These are phyloP conservation scores for Aphis craccivora DNA, from an alignment of 1,140 invertebrate genomes.

Conservation along the genomic window DNA sequence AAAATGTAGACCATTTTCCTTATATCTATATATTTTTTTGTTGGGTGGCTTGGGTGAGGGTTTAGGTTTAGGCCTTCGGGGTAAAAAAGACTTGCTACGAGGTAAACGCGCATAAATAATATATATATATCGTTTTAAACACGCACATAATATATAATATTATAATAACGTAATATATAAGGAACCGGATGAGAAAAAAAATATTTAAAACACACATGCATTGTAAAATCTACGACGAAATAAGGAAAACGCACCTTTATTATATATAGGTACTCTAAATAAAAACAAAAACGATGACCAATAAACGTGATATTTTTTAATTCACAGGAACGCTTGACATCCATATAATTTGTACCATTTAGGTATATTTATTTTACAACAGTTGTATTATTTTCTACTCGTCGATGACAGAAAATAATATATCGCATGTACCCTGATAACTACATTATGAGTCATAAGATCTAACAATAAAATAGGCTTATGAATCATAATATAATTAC, in stretches of 20 bases:
- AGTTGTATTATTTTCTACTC: neutral
- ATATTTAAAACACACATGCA: neutral
- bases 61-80: neutral
- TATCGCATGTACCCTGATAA: neutral
- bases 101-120: neutral
- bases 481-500: neutral
- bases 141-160: conserved; percentile 8
- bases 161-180: neutral
- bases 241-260: neutral
- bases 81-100: neutral
- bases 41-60: neutral
- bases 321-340: neutral
- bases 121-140: neutral
- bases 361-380: too few species aligned
- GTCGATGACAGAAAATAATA: neutral
- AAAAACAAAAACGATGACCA: neutral
- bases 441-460: neutral
- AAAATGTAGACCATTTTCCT: neutral
- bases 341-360: neutral
- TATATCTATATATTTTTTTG: neutral
- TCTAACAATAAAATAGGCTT: neutral
- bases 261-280: neutral
- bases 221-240: neutral
- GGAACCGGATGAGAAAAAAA: neutral
- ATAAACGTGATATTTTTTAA: neutral